Percentiles rank a stretch among this genome's conserved stretches.
phyloP scores from a whole-genome alignment of 2,888 invertebrate genomes.

The Pilophorus perplexus region DNA sequence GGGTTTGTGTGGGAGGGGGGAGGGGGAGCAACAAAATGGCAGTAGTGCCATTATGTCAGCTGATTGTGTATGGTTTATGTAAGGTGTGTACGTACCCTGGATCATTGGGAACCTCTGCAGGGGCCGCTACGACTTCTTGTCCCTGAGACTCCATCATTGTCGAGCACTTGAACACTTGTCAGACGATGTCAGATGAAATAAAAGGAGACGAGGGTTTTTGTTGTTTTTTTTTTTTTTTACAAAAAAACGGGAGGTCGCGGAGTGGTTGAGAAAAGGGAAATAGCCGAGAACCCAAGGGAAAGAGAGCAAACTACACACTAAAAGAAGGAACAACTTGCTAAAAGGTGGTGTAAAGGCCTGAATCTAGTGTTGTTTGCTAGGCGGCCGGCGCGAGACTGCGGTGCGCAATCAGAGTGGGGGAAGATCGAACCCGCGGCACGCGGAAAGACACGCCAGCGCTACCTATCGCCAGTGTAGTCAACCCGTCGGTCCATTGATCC shows the following conservation, averaged over 20 bases:
- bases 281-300: slow-evolving; percentile 37
- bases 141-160: slow-evolving; percentile 68
- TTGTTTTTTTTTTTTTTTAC: neutral
- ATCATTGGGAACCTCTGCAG: slow-evolving; percentile 86
- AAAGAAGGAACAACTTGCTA: slow-evolving; percentile 44
- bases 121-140: slow-evolving; percentile 73
- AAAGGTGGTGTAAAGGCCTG: slow-evolving; percentile 43
- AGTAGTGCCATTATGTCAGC: slow-evolving; percentile 23
- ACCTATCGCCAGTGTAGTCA: slow-evolving; percentile 14
- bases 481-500: slow-evolving; percentile 34
- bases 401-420: slow-evolving; percentile 42
- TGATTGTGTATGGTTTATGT: neutral
- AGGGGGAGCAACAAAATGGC: slow-evolving; percentile 12
- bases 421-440: slow-evolving; percentile 37
- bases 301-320: slow-evolving; percentile 48
- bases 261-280: slow-evolving; percentile 29
- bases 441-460: slow-evolving; percentile 14
- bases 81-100: slow-evolving; percentile 48
- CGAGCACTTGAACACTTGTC: slow-evolving; percentile 33
- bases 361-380: slow-evolving; percentile 36
- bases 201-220: neutral
- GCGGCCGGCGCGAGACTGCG: slow-evolving; percentile 46
- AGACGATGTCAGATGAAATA: slow-evolving; percentile 26
- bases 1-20: slow-evolving; percentile 6
- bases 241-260: neutral